Evolutionary conservation across 2,888 invertebrate genomes (phyloP), one percentile per base, ranked within the genome.

Genomic region (Orgyia antiqua): DNA sequence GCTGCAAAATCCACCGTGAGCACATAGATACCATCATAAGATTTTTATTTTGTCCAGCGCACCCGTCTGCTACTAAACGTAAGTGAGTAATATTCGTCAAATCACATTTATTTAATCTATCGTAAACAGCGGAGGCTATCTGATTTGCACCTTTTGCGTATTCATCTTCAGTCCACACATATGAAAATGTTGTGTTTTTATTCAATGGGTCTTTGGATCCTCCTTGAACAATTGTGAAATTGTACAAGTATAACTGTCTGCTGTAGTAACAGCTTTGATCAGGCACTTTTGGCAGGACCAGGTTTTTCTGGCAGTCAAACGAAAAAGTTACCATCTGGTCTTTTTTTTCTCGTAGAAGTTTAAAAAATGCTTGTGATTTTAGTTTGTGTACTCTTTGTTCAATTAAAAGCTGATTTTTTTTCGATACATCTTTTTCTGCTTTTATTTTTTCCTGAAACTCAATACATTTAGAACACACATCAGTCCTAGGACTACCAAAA

Each of bases 11-110:
- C 34, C 31, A 34, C 11, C 19, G 25, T 4, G 29, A 13, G 21
- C 29, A 31, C 39, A 39, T 39, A 7, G 31, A 27, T 10, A 35
- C 10, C 29, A 33, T 39, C n/a, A 29, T 29, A 18, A 27, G 24
- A 12, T 42, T 42, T 36, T 42, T 42, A 18, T 39, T 42, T 31
- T 42, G 39, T 10, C 21, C 39, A 2, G 31, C 39, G 21, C 42
- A 42, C 13, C 39, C 38, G 20, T 42, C 39, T n/a, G 39, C 28
- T 15, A 36, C 13, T 7, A 36, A 21, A 12, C 42, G 10, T 17
- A 34, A 23, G 13, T 15, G 28, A 24, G 21, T 23, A 13, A 37
- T 18, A 23, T 13, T 23, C 20, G 25, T 29, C 10, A 34, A 27
- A 13, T 27, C 23, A 10, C 13, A 10, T 11, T 9, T 24, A 15